A percentile compares a stretch with the other conserved stretches of the same genome.
These are phyloP conservation scores for Petrosia ficiformis DNA, from an alignment of 37 sponge, comb jelly and placozoan species.

Conservation along the genomic window DNA sequence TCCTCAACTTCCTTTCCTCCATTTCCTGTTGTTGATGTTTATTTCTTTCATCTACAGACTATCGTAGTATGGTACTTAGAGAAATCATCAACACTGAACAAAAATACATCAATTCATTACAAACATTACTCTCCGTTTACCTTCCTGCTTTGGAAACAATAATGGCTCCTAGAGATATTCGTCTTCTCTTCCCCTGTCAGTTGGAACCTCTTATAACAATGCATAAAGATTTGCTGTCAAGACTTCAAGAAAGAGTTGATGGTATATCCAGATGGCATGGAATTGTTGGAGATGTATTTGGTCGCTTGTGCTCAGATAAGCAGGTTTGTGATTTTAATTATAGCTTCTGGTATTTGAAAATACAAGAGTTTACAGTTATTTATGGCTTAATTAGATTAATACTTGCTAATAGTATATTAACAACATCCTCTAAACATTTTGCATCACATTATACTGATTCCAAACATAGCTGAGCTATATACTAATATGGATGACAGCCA, in stretches of 20 bases:
- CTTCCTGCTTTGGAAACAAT: slow-evolving; percentile 47
- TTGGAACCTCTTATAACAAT: slow-evolving; percentile 57
- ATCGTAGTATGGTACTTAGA: slow-evolving; percentile 21
- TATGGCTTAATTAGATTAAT: too few relatives aligned
- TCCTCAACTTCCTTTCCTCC: too few relatives aligned
- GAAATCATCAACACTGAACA: slow-evolving; percentile 61
- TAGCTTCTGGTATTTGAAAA: neutral
- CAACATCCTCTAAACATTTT: too few relatives aligned
- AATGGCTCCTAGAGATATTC: slow-evolving; percentile 41
- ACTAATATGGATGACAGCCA: too few relatives aligned
- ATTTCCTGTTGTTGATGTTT: too few relatives aligned
- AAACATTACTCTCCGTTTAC: slow-evolving; percentile 26
- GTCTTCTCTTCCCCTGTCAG: slow-evolving; percentile 56
- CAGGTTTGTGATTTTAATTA: slow-evolving; percentile 1
- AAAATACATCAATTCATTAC: slow-evolving; percentile 37
- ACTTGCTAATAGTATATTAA: too few relatives aligned
- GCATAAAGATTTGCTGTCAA: slow-evolving; percentile 24
- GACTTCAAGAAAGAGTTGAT: slow-evolving; percentile 18
- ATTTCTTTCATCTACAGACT: slow-evolving; percentile 3
- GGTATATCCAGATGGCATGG: neutral
- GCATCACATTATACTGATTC: too few relatives aligned
- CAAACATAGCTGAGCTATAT: too few relatives aligned
- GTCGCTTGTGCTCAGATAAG: slow-evolving; percentile 4
- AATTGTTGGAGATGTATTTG: slow-evolving; percentile 59
- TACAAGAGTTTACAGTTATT: neutral